A percentile compares a stretch with the other conserved stretches of the same genome.
These are phyloP conservation scores for Cyaniris semiargus DNA, from an alignment of 2,888 invertebrate genomes.

Conservation along the genomic window DNA sequence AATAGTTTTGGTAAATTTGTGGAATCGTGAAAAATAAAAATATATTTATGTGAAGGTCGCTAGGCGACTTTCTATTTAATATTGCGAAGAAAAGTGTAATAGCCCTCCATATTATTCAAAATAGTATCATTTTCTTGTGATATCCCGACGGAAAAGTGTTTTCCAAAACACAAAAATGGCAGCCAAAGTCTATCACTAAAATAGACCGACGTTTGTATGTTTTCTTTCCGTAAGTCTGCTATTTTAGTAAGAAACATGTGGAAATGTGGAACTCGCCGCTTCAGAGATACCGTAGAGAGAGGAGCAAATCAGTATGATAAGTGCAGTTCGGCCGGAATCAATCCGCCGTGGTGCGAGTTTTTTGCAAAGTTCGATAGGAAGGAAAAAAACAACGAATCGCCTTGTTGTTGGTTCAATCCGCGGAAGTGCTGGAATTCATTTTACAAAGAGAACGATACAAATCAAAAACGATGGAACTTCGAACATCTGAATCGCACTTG, in stretches of 20 bases:
- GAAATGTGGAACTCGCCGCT: conserved; percentile 77
- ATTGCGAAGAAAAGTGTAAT: neutral
- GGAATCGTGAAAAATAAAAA: neutral
- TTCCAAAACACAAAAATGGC: conserved; percentile 12
- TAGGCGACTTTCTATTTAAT: neutral
- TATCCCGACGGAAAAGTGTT: neutral
- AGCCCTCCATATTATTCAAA: neutral
- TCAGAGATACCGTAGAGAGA: conserved; percentile 74
- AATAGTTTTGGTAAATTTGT: neutral
- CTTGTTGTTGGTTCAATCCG: conserved; percentile 57
- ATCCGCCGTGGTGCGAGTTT: conserved; percentile 49
- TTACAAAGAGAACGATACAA: conserved; percentile 56
- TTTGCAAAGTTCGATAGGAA: conserved; percentile 53
- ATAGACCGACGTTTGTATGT: conserved; percentile 16
- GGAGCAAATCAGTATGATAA: conserved; percentile 74
- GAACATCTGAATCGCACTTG: conserved; percentile 68
- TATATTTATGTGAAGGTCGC: neutral
- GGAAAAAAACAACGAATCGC: conserved; percentile 49
- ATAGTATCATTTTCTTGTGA: neutral
- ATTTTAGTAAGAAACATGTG: conserved; percentile 61
- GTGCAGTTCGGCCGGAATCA: conserved; percentile 64
- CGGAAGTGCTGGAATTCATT: conserved; percentile 54
- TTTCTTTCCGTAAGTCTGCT: conserved; percentile 12
- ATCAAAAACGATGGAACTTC: conserved; percentile 67
- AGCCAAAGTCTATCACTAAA: conserved; percentile 6